A percentile compares a stretch with the other conserved stretches of the same genome.
phyloP scores from a whole-genome alignment of 2,888 invertebrate genomes.

The Leptopterna dolabrata region DNA sequence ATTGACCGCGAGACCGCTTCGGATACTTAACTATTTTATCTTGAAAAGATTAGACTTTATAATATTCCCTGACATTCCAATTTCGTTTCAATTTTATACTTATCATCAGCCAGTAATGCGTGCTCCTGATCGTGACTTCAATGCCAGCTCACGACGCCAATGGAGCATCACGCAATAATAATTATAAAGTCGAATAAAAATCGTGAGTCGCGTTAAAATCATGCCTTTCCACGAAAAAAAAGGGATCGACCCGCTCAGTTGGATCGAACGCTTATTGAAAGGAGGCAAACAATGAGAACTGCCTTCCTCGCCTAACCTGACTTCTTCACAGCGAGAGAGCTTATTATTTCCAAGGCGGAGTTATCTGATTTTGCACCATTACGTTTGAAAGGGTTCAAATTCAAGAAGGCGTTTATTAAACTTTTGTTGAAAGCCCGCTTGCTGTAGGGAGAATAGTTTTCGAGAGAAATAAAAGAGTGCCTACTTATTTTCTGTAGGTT shows the following conservation, averaged over 20 bases:
- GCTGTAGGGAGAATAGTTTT: background rate
- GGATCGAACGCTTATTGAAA: background rate
- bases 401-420: background rate
- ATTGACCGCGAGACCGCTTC: too few relatives aligned
- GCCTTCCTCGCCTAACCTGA: background rate
- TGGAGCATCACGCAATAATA: too few relatives aligned
- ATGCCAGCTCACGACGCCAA: too few relatives aligned
- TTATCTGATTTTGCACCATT: background rate
- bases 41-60: too few relatives aligned
- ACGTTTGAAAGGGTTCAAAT: background rate
- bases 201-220: background rate
- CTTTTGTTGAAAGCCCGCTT: background rate
- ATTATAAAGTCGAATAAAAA: background rate
- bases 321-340: background rate
- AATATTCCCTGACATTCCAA: too few relatives aligned
- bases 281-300: background rate
- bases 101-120: too few relatives aligned
- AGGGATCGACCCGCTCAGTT: background rate
- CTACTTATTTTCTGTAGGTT: too few relatives aligned
- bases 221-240: background rate
- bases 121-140: too few relatives aligned
- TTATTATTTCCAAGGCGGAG: background rate
- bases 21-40: too few relatives aligned
- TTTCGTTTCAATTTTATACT: too few relatives aligned
- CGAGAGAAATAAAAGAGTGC: too few relatives aligned